These are phyloP conservation scores for Ctenoplectra terminalis DNA, from an alignment of 1,140 invertebrate species.

Conservation along the genomic window DNA sequence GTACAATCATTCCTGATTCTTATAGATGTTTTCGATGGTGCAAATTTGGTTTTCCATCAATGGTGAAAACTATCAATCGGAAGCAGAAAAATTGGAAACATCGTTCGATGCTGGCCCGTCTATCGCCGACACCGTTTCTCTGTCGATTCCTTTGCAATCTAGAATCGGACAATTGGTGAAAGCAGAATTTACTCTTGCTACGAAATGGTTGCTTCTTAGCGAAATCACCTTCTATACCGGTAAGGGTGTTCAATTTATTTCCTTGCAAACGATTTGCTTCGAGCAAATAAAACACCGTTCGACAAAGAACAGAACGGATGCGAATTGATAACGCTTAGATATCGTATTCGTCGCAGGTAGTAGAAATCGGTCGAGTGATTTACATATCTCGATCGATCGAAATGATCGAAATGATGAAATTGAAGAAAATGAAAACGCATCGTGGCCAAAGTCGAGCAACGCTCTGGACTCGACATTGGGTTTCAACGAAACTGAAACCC, in stretches of 20 bases:
- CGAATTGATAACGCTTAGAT: neutral
- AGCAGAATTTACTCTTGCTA: conserved; percentile 90
- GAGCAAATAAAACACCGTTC: too few relatives aligned
- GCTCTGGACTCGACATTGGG: conserved; percentile 57
- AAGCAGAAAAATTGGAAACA: conserved; percentile 78
- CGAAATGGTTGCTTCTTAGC: conserved; percentile 95
- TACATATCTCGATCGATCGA: conserved; percentile 70
- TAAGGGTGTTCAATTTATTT: conserved; percentile 71
- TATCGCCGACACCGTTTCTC: conserved; percentile 86
- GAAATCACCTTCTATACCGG: conserved; percentile 92
- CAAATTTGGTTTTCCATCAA: conserved; percentile 91
- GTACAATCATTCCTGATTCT: neutral
- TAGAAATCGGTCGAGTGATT: conserved; percentile 80
- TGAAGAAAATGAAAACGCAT: conserved; percentile 72
- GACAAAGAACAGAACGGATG: neutral
- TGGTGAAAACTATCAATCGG: conserved; percentile 87
- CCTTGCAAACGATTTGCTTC: neutral
- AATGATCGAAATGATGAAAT: conserved; percentile 40
- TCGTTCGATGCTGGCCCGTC: conserved; percentile 83
- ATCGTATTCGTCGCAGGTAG: conserved; percentile 72
- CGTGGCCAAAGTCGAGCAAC: neutral
- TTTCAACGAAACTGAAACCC: conserved; percentile 73
- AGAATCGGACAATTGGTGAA: conserved; percentile 90
- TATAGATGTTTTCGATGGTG: conserved; percentile 87
- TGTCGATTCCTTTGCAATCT: conserved; percentile 88